Percentiles rank a stretch among this genome's conserved stretches.
These are phyloP conservation scores for Thripadectes ignobilis DNA, from an alignment of 2,797 vertebrate genomes.

Conservation along the genomic window DNA sequence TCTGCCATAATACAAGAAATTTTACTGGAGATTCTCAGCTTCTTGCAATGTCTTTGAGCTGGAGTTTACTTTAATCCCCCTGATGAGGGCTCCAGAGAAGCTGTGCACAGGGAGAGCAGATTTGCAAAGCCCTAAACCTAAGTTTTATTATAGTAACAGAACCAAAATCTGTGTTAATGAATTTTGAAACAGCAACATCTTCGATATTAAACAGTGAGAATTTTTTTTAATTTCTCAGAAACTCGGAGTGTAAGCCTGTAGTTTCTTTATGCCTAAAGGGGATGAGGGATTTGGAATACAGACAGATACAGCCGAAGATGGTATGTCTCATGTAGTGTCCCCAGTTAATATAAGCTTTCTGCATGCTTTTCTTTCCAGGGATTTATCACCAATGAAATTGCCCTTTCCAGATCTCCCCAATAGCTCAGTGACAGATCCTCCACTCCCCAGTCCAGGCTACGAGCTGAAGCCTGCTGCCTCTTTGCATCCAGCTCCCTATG, in stretches of 20 bases:
- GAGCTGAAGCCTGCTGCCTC: slow-evolving; percentile 52
- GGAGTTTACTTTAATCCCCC: not conserved
- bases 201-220: not conserved
- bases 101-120: not conserved
- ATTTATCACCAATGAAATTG: slow-evolving; percentile 70
- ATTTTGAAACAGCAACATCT: not conserved
- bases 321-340: not conserved
- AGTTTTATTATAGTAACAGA: not conserved
- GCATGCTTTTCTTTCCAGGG: slow-evolving; percentile 58
- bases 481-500: slow-evolving; percentile 23
- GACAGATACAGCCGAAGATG: not conserved
- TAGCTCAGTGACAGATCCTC: slow-evolving; percentile 50
- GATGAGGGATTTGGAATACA: not conserved
- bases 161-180: not conserved
- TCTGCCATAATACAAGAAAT: not conserved
- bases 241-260: not conserved
- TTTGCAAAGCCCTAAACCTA: not conserved
- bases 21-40: not conserved
- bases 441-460: slow-evolving; percentile 65
- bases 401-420: slow-evolving; percentile 40
- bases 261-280: not conserved
- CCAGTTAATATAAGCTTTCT: not conserved
- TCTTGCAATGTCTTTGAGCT: not conserved
- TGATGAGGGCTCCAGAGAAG: not conserved
- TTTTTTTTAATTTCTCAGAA: not conserved